These are phyloP conservation scores for Cheilosia pagana DNA, from an alignment of 2,888 invertebrate genomes.

Conservation along the genomic window DNA sequence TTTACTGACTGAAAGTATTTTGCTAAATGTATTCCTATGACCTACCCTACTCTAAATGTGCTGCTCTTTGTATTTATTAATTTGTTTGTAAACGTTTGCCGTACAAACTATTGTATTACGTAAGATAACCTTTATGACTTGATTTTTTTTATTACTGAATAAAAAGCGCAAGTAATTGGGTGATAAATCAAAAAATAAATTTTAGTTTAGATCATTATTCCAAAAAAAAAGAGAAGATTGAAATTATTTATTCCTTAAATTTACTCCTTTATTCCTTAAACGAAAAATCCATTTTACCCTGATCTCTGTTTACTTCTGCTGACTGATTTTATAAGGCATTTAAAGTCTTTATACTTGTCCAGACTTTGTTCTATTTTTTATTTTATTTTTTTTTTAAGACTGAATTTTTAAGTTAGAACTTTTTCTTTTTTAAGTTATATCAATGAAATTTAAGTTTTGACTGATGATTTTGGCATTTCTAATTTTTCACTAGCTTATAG, in stretches of 20 bases:
- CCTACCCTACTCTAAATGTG: conserved; percentile 32
- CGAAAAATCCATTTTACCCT: conserved; percentile 55
- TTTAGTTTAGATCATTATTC: conserved; percentile 52
- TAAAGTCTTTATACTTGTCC: conserved; percentile 56
- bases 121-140: conserved; percentile 5
- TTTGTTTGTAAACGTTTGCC: conserved; percentile 39
- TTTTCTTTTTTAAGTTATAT: conserved; percentile 48
- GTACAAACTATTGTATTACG: conserved; percentile 21
- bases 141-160: conserved; percentile 4
- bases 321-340: conserved; percentile 73
- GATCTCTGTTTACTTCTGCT: conserved; percentile 70
- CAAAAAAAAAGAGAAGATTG: conserved; percentile 40
- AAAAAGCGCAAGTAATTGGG: conserved; percentile 66
- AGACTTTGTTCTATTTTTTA: conserved; percentile 23
- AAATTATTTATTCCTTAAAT: conserved; percentile 56
- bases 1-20: conserved; percentile 20
- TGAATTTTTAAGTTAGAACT: conserved; percentile 68
- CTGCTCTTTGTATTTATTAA: conserved; percentile 51
- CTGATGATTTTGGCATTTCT: conserved; percentile 36
- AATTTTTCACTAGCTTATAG: neutral
- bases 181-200: conserved; percentile 58
- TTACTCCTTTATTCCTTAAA: conserved; percentile 47
- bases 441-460: conserved; percentile 17
- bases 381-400: conserved; percentile 66
- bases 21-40: neutral